Evolutionary conservation across 2,888 invertebrate genomes (phyloP).

Genomic region (Sesia bembeciformis): DNA sequence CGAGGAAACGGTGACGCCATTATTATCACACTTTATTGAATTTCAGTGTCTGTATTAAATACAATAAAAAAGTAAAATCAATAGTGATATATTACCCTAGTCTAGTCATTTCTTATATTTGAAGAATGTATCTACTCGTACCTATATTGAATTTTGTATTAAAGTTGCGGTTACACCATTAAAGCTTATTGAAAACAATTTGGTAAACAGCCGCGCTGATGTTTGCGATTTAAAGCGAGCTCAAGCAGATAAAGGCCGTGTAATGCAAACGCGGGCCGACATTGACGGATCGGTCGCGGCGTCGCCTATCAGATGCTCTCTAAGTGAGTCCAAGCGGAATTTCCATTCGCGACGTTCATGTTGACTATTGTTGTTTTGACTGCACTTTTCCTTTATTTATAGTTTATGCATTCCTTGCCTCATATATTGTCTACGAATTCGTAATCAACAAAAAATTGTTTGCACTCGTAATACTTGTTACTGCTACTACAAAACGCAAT

Average conservation of each 20-base stretch:
- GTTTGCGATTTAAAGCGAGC: conserved; percentile 64
- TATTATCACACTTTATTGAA: conserved; percentile 50
- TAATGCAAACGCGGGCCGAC: conserved; percentile 69
- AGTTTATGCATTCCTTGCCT: neutral
- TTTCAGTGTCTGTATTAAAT: conserved; percentile 14
- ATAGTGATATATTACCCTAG: too few species aligned
- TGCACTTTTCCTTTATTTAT: conserved; percentile 48
- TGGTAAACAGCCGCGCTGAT: conserved; percentile 66
- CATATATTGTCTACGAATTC: neutral
- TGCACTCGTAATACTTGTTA: neutral
- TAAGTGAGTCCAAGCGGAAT: conserved; percentile 67
- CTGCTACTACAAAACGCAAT: neutral
- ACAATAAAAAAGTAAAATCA: too few species aligned
- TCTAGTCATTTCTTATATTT: too few species aligned
- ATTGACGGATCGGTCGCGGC: conserved; percentile 69
- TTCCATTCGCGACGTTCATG: conserved; percentile 59
- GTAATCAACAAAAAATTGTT: neutral
- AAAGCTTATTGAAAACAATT: conserved; percentile 70
- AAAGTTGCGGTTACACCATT: conserved; percentile 4
- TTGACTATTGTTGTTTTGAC: conserved; percentile 60
- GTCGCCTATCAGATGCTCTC: conserved; percentile 70
- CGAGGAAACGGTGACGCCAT: conserved; percentile 42
- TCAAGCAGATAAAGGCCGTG: conserved; percentile 65
- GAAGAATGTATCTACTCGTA: too few species aligned
- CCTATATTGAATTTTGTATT: too few species aligned